Evolutionary conservation across 2,113 vertebrate species (phyloP).

Genomic region (Zosterops hypoxanthus): DNA sequence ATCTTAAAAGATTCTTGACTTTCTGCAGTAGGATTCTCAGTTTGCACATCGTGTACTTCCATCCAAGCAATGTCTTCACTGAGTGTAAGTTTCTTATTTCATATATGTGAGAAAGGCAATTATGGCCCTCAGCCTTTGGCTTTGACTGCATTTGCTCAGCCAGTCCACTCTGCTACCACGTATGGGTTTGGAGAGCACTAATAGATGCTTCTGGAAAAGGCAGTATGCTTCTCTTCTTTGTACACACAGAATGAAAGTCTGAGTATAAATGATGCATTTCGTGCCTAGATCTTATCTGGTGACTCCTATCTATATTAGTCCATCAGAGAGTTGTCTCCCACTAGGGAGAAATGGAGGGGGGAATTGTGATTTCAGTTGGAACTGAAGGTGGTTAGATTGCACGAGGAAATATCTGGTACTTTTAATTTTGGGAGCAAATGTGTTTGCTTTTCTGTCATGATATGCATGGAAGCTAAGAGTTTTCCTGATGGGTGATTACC

Average conservation of each 20-base stretch:
- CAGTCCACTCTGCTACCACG: fast-evolving
- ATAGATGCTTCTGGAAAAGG: not conserved
- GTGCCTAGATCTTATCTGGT: not conserved
- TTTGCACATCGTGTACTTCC: not conserved
- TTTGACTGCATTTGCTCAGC: not conserved
- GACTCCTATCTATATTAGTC: not conserved
- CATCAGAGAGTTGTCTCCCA: not conserved
- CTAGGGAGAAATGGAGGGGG: not conserved
- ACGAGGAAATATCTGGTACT: not conserved
- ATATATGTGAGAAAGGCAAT: not conserved
- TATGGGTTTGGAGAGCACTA: not conserved
- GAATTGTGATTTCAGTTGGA: slow-evolving; percentile 1
- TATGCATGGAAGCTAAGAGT: not conserved
- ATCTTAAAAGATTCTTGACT: not conserved
- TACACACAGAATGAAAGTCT: fast-evolving
- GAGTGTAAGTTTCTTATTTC: not conserved
- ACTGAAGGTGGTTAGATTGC: not conserved
- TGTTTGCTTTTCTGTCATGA: not conserved
- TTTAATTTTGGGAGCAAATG: not conserved
- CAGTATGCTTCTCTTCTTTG: not conserved
- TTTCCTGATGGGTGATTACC: not conserved
- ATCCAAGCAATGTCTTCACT: not conserved
- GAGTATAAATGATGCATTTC: not conserved
- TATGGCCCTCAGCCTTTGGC: not conserved
- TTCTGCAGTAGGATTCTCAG: not conserved